Percentiles rank a stretch among this genome's conserved stretches.
Evolutionary conservation across 2,888 invertebrate species (phyloP).

Genomic region (Cantharis lateralis): DNA sequence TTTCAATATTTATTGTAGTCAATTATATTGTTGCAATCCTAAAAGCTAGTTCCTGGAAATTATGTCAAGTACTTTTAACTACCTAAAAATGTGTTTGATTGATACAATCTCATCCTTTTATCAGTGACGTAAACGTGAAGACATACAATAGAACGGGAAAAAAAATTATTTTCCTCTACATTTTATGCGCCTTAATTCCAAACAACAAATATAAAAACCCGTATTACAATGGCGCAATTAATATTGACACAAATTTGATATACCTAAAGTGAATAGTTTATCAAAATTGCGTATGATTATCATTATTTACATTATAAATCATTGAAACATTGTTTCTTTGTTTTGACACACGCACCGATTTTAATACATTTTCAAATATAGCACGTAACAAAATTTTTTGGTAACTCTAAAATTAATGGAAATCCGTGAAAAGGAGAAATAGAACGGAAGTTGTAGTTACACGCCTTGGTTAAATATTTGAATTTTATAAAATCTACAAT

Average conservation of each 20-base stretch:
- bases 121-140: slow-evolving; percentile 9
- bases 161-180: not conserved
- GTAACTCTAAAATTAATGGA: not conserved
- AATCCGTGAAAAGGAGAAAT: slow-evolving; percentile 1
- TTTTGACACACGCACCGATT: not conserved
- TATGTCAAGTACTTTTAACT: slow-evolving; percentile 20
- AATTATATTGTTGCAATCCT: not conserved
- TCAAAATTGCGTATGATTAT: not conserved
- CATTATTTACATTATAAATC: not conserved
- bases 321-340: not conserved
- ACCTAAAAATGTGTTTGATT: slow-evolving; percentile 2
- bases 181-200: not conserved
- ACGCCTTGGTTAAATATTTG: slow-evolving; percentile 1
- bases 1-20: too few species aligned
- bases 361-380: not conserved
- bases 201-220: not conserved
- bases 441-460: slow-evolving; percentile 1
- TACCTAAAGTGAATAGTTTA: not conserved
- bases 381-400: not conserved
- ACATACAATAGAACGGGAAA: slow-evolving; percentile 10
- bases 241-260: not conserved
- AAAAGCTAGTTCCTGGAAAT: slow-evolving; percentile 3
- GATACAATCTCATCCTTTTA: slow-evolving; percentile 13
- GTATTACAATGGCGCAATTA: not conserved
- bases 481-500: not conserved